Percentiles rank a stretch among this genome's conserved stretches.
phyloP scores from a whole-genome alignment of 2,113 vertebrate genomes.

The Chascanopsetta lugubris region DNA sequence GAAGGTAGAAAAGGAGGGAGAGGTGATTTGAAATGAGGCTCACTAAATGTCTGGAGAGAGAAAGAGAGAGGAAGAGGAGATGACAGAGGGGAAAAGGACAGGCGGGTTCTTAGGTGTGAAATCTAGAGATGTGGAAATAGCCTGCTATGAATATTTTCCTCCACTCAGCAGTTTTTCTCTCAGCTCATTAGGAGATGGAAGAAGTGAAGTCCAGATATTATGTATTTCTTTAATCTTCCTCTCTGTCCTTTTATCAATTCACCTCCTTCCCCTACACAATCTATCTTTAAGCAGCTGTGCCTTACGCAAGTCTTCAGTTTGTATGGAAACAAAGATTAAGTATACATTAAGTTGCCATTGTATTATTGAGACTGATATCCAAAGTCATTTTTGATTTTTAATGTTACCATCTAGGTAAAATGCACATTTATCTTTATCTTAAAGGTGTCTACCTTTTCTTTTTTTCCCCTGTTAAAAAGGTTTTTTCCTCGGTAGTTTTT shows the following conservation, averaged over 20 bases:
- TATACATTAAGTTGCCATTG: neutral
- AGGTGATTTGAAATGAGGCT: slow-evolving; percentile 71
- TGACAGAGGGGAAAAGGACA: slow-evolving; percentile 32
- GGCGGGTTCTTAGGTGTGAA: slow-evolving; percentile 35
- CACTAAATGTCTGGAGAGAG: slow-evolving; percentile 58
- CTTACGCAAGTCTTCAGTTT: neutral
- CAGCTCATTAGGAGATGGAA: slow-evolving; percentile 49
- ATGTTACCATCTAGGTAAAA: too few species aligned
- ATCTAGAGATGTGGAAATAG: slow-evolving; percentile 42
- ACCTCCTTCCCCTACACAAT: neutral
- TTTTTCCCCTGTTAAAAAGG: too few species aligned
- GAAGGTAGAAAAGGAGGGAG: slow-evolving; percentile 55
- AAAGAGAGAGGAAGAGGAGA: slow-evolving; percentile 33
- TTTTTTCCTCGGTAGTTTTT: too few species aligned
- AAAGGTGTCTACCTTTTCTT: too few species aligned
- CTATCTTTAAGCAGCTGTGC: neutral
- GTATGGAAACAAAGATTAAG: neutral
- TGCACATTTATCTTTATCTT: too few species aligned
- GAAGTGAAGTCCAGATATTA: slow-evolving; percentile 43
- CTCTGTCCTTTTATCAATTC: slow-evolving; percentile 21
- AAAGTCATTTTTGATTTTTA: neutral
- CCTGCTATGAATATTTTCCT: slow-evolving; percentile 34
- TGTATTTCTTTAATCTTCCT: slow-evolving; percentile 36
- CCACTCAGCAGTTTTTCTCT: slow-evolving; percentile 51
- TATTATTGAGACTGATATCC: neutral